These are phyloP conservation scores for Morelia viridis DNA, from an alignment of 2,797 vertebrate genomes.

Conservation along the genomic window DNA sequence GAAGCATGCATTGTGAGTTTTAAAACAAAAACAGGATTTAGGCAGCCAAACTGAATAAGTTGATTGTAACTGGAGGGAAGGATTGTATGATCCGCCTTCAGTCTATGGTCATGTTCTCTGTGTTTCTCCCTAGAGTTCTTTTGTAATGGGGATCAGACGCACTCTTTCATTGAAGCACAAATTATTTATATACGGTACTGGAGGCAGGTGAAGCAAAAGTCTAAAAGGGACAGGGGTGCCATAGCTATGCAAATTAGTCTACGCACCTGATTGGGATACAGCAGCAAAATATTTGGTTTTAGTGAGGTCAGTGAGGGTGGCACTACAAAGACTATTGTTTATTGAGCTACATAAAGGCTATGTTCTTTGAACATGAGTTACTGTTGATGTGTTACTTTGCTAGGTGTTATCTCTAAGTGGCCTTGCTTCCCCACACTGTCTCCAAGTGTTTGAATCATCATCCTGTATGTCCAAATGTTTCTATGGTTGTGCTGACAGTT, in stretches of 20 bases:
- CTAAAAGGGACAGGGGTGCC: not conserved
- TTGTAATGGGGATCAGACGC: not conserved
- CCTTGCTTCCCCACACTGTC: not conserved
- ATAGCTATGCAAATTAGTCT: not conserved
- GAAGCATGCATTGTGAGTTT: not conserved
- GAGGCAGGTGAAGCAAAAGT: not conserved
- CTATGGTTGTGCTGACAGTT: not conserved
- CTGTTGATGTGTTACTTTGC: not conserved
- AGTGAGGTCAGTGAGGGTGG: not conserved
- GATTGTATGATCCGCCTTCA: not conserved
- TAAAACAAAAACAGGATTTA: not conserved
- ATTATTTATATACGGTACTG: not conserved
- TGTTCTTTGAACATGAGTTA: not conserved
- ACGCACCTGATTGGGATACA: not conserved
- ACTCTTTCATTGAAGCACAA: not conserved
- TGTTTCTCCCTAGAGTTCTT: not conserved
- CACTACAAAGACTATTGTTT: not conserved
- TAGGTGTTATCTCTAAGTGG: not conserved
- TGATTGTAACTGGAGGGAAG: not conserved
- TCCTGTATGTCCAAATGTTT: not conserved
- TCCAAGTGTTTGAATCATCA: not conserved
- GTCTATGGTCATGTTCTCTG: not conserved
- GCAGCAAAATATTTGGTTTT: not conserved
- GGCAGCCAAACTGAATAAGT: not conserved
- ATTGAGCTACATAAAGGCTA: not conserved